A percentile compares a stretch with the other conserved stretches of the same genome.
Conservation (phyloP, 53 echinoderm and acorn worm species). For the Crossaster papposus region DNA sequence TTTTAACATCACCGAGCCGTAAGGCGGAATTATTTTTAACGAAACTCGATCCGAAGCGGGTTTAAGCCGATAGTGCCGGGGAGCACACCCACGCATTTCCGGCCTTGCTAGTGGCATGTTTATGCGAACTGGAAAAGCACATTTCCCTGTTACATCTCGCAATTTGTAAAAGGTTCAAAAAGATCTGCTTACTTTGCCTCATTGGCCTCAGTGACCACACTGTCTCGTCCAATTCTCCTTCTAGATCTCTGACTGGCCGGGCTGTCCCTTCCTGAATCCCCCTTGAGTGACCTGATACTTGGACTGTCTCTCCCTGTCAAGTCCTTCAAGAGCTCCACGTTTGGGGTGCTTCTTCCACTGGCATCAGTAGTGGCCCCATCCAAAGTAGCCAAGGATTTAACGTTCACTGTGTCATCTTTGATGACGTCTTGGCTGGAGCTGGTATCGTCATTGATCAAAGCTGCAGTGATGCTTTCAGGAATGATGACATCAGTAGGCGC, state of each 20-base stretch:
- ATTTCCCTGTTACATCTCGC: too few relatives aligned
- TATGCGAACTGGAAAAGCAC: not conserved
- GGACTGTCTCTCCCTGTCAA: constrained; percentile 51
- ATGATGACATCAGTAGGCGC: not conserved
- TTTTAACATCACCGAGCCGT: too few relatives aligned
- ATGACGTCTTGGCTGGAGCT: constrained; percentile 17
- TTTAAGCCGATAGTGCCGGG: too few relatives aligned
- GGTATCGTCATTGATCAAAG: constrained; percentile 20
- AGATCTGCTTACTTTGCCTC: constrained; percentile 18
- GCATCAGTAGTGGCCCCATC: constrained; percentile 5
- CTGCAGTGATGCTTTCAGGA: not conserved
- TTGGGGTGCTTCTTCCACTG: constrained; percentile 27
- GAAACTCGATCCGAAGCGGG: too few relatives aligned
- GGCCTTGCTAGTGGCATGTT: too few relatives aligned
- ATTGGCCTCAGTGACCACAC: constrained; percentile 49
- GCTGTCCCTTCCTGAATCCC: constrained; percentile 34
- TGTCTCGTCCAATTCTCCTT: constrained; percentile 28
- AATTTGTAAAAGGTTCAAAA: too few relatives aligned
- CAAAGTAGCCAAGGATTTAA: not conserved
- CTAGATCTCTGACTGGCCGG: constrained; percentile 46
- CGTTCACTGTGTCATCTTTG: not conserved
- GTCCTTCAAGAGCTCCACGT: not conserved
- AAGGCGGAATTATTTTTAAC: too few relatives aligned
- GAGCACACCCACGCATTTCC: too few relatives aligned
- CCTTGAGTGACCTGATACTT: constrained; percentile 8